phyloP scores from a whole-genome alignment of 2,113 vertebrate species.

The Trematomus loennbergii region DNA sequence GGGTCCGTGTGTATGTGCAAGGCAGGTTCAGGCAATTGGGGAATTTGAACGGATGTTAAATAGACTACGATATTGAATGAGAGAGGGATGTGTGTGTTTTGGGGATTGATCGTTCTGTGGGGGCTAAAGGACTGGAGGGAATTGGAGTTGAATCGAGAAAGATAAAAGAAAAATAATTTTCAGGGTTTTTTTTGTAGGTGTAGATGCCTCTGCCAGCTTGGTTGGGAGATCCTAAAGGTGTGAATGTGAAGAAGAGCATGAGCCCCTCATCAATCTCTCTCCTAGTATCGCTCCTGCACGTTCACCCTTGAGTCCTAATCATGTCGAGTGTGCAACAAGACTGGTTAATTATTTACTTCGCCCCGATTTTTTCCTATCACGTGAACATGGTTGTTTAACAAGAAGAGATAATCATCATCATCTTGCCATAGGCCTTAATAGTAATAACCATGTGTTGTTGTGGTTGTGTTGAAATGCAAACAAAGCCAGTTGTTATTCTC shows the following conservation, averaged over 20 bases:
- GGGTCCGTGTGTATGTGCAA: not conserved
- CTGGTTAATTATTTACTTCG: slow-evolving; percentile 31
- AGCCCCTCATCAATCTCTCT: slow-evolving; percentile 28
- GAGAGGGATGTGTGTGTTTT: slow-evolving; percentile 4
- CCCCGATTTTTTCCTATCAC: not conserved
- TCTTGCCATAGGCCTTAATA: not conserved
- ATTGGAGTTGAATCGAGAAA: not conserved
- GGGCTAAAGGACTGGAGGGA: slow-evolving; percentile 5
- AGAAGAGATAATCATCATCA: slow-evolving; percentile 19
- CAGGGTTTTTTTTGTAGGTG: slow-evolving; percentile 31
- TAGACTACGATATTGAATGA: not conserved
- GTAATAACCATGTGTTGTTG: slow-evolving; percentile 7
- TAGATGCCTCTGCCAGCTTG: slow-evolving; percentile 36
- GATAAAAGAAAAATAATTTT: not conserved
- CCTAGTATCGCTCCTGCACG: slow-evolving; percentile 26
- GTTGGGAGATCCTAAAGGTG: slow-evolving; percentile 47
- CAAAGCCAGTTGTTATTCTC: not conserved
- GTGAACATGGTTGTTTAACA: slow-evolving; percentile 1
- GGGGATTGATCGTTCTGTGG: slow-evolving; percentile 13
- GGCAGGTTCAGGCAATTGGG: slow-evolving; percentile 15
- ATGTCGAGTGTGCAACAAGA: not conserved
- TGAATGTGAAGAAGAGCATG: slow-evolving; percentile 38
- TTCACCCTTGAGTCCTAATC: slow-evolving; percentile 29
- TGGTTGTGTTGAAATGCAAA: slow-evolving; percentile 14
- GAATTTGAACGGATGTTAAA: slow-evolving; percentile 29